Conservation (phyloP, 2,797 vertebrate genomes). For the Scleropages formosus region DNA sequence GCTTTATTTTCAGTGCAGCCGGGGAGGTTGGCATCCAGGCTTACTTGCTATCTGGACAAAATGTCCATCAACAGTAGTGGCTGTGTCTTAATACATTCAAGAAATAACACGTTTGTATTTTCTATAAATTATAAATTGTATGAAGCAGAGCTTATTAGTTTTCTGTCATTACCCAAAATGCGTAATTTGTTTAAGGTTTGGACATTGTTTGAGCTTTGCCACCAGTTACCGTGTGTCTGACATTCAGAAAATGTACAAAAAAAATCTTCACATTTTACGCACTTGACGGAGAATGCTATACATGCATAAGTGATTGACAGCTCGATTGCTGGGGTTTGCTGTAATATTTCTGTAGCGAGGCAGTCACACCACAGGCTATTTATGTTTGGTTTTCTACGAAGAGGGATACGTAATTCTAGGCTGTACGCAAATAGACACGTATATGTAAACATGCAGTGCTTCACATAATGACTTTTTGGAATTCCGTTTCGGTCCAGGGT, state of each 20-base stretch:
- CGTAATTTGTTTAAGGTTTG: slow-evolving; percentile 19
- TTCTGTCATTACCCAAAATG: no score
- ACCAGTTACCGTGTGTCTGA: slow-evolving; percentile 36
- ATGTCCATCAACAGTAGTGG: no score
- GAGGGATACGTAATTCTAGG: slow-evolving; percentile 70
- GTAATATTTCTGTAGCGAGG: slow-evolving; percentile 69
- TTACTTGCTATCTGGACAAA: no score
- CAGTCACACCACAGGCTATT: slow-evolving; percentile 70
- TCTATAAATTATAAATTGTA: no score
- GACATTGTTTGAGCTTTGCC: slow-evolving; percentile 16
- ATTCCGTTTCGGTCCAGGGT: slow-evolving; percentile 59
- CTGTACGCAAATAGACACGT: slow-evolving; percentile 53
- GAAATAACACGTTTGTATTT: no score
- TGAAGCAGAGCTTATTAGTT: no score
- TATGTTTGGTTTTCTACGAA: slow-evolving; percentile 74
- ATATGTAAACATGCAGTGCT: slow-evolving; percentile 53
- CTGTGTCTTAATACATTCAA: no score
- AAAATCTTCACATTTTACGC: slow-evolving; percentile 65
- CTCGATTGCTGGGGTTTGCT: slow-evolving; percentile 73
- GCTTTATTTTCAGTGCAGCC: no score
- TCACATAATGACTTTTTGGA: slow-evolving; percentile 46
- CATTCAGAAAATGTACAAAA: slow-evolving; percentile 60
- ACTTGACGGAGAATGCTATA: slow-evolving; percentile 68
- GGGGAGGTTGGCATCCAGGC: no score
- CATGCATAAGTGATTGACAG: slow-evolving; percentile 73